Evolutionary conservation across 2,113 vertebrate genomes (phyloP).

Genomic region (Pan troglodytes): NHGRI_mPanTro3-v2.1_pri NC_072407.2:14304501-14305000

Average conservation of each 20-base stretch:
- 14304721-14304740: background rate
- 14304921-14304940: constrained; percentile 20
- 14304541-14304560: background rate
- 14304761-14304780: constrained; percentile 12
- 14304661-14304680: constrained; percentile 38
- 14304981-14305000: constrained; percentile 47
- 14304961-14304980: constrained; percentile 65
- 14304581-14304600: background rate
- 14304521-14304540: background rate
- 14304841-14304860: background rate
- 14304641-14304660: constrained; percentile 4
- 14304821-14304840: background rate
- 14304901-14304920: background rate
- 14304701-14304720: constrained; percentile 43
- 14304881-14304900: constrained; percentile 4
- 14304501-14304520: constrained; percentile 22
- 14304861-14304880: constrained; percentile 35
- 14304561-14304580: constrained; percentile 29
- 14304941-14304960: constrained; percentile 54
- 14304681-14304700: background rate
- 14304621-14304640: constrained; percentile 29
- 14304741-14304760: constrained; percentile 24
- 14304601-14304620: constrained; percentile 27
- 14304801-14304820: constrained; percentile 39
- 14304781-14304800: constrained; percentile 34